phyloP scores from a whole-genome alignment of 2,888 invertebrate species.

The Belgica antarctica region DNA sequence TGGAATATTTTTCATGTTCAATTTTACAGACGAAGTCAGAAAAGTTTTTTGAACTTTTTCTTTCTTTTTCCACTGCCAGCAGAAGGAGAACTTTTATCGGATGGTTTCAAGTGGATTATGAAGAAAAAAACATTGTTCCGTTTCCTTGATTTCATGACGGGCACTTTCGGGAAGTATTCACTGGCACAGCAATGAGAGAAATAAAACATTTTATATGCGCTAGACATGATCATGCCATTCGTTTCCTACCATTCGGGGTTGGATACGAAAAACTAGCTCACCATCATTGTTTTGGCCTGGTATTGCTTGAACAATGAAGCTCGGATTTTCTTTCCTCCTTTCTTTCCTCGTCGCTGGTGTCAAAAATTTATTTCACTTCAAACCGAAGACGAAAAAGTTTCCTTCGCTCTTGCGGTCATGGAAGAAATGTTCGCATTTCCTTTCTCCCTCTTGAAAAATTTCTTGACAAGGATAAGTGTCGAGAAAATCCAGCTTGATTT shows the following conservation, averaged over 20 bases:
- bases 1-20: background rate
- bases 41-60: background rate
- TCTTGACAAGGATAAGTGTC: background rate
- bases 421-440: background rate
- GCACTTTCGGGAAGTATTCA: background rate
- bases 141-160: conserved; percentile 26
- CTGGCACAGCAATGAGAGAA: background rate
- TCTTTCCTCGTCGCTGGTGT: background rate
- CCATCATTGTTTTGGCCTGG: background rate
- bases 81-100: background rate
- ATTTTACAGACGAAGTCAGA: background rate
- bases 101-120: conserved; percentile 24
- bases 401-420: background rate
- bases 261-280: background rate
- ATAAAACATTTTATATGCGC: background rate
- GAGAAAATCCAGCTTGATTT: conserved; percentile 13
- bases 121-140: conserved; percentile 13
- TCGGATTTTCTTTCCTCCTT: background rate
- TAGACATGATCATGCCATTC: conserved; percentile 15
- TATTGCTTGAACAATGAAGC: background rate
- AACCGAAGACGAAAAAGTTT: too few species aligned
- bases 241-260: background rate
- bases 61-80: background rate
- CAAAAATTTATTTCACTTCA: background rate
- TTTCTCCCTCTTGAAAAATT: background rate